A percentile compares a stretch with the other conserved stretches of the same genome.
phyloP scores from a whole-genome alignment of 2,888 invertebrate species.

The Antheraea assamensis region DNA sequence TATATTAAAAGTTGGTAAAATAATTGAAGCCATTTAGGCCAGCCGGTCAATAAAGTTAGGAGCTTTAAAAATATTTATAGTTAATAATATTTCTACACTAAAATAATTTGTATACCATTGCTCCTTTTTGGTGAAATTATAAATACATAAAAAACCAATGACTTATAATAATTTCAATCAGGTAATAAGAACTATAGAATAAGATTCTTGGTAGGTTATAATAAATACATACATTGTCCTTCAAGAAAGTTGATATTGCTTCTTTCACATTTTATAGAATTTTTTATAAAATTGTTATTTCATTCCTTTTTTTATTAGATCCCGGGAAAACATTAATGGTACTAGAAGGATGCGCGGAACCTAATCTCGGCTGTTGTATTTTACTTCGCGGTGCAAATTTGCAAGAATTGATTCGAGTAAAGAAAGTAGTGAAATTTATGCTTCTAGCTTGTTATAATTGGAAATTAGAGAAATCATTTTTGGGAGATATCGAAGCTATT shows the following conservation, averaged over 20 bases:
- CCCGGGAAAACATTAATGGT: constrained; percentile 94
- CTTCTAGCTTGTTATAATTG: constrained; percentile 94
- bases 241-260: neutral
- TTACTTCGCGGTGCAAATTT: constrained; percentile 89
- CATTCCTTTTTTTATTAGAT: constrained; percentile 57
- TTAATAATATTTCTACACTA: too few species aligned
- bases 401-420: constrained; percentile 90
- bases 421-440: constrained; percentile 91
- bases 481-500: constrained; percentile 89
- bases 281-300: neutral
- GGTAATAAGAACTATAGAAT: too few species aligned
- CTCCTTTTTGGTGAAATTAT: too few species aligned
- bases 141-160: too few species aligned
- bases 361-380: constrained; percentile 93
- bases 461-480: constrained; percentile 94
- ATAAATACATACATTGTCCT: too few species aligned
- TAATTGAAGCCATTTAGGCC: too few species aligned
- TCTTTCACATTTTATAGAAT: neutral
- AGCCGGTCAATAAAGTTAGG: too few species aligned
- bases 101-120: too few species aligned
- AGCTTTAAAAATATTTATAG: too few species aligned
- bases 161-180: too few species aligned
- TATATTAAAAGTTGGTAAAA: too few species aligned
- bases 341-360: constrained; percentile 93
- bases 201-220: too few species aligned